A percentile compares a stretch with the other conserved stretches of the same genome.
These are phyloP conservation scores for Rhynchonycteris naso DNA, from an alignment of 2,797 vertebrate species.

Conservation along the genomic window DNA sequence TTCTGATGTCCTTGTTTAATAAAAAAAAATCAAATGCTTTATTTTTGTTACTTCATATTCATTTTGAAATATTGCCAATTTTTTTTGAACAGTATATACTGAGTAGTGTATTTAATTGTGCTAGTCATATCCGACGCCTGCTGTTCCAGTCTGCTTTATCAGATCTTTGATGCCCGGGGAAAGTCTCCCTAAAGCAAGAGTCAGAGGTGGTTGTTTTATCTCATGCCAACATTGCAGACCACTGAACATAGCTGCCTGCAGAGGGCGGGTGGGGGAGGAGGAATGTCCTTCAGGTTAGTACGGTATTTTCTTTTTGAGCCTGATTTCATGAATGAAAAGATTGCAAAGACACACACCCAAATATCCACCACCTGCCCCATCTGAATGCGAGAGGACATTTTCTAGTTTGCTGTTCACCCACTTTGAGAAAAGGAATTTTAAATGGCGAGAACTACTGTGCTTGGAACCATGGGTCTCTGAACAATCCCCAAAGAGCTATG, in stretches of 20 bases:
- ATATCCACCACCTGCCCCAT: background rate
- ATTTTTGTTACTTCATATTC: too few species aligned
- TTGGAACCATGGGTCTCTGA: conserved; percentile 16
- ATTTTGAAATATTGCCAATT: too few species aligned
- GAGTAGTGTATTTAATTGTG: background rate
- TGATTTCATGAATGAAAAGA: background rate
- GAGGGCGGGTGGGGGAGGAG: too few species aligned
- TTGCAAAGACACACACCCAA: background rate
- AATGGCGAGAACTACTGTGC: conserved; percentile 62
- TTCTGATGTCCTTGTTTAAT: too few species aligned
- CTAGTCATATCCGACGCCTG: background rate
- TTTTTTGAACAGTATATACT: background rate
- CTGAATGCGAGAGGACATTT: conserved; percentile 28
- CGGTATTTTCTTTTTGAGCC: background rate
- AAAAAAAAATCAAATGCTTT: too few species aligned
- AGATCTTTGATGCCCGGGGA: background rate
- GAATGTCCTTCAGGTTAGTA: background rate
- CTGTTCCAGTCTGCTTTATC: background rate
- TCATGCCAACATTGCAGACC: background rate
- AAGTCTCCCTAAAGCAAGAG: background rate
- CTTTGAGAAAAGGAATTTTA: conserved; percentile 49
- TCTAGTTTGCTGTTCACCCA: conserved; percentile 65
- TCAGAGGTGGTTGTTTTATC: background rate
- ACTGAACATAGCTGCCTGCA: background rate
- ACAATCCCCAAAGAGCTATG: conserved; percentile 66